Evolutionary conservation across 2,113 vertebrate species (phyloP), one percentile per base, ranked within the genome.

Genomic region (Corythaeola cristata): DNA sequence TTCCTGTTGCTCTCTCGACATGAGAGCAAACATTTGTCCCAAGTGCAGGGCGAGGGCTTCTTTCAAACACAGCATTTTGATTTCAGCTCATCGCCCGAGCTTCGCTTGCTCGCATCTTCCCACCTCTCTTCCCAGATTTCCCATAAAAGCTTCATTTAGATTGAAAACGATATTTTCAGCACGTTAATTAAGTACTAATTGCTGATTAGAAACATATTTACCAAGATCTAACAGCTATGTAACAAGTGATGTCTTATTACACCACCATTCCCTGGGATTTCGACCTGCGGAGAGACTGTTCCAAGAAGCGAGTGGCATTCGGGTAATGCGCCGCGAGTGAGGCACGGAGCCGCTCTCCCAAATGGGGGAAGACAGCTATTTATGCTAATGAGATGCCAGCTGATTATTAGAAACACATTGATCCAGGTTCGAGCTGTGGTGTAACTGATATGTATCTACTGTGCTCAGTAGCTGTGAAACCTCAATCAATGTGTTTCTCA

Each of bases 381-480:
- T 97, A 96, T 96, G 96, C 89, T 98, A 98, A 98, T 96, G 97
- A 98, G 95, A 96, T 98, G 98, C 95, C 95, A 96, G 95, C 91
- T 97, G 97, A 96, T 98, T 97, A 98, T 98, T 97, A 97, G 97
- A 98, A 98, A 95, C 98, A 98, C 95, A 97, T 97, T 98, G 98
- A 94, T 94, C 82, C 95, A 96, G 97, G 95, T 95, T 94, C 78
- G 96, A 96, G 95, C 35, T 71, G 93, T 84, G 60, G 76, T 78
- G 86, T 91, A 97, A 94, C 96, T 94, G 97, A 98, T 97, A 98
- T 63, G 71, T 55, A 97, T 96, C 94, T 96, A 89, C 94, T 93
- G 96, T 64, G 93, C 80, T 89, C 96, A 95, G 94, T 90, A 96
- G 94, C 94, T 97, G 95, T 96, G 97, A 97, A 95, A 96, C 97